phyloP scores from a whole-genome alignment of 2,113 vertebrate genomes.

The Muntiacus reevesi region DNA sequence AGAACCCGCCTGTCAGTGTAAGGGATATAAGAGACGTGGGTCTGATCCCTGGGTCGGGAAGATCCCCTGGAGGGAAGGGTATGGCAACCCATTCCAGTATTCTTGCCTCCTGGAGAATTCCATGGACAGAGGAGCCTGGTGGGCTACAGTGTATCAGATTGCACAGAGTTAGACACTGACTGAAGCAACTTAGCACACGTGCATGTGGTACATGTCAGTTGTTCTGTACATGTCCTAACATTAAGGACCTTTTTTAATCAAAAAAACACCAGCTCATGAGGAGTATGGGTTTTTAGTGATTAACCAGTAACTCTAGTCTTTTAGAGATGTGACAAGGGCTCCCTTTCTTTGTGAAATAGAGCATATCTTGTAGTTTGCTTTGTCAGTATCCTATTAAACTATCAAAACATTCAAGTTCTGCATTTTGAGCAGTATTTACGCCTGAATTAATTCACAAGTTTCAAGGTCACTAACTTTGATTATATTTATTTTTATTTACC shows the following conservation, averaged over 20 bases:
- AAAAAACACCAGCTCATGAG: neutral
- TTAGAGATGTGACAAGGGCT: neutral
- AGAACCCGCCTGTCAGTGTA: neutral
- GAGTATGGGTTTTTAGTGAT: slow-evolving; percentile 19
- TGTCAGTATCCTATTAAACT: slow-evolving; percentile 50
- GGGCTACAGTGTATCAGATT: neutral
- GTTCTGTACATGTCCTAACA: neutral
- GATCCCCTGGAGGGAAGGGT: neutral
- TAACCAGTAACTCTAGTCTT: slow-evolving; percentile 34
- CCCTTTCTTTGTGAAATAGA: slow-evolving; percentile 63
- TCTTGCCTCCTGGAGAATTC: neutral
- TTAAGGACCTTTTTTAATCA: neutral
- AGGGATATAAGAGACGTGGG: neutral
- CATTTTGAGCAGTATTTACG: slow-evolving; percentile 43
- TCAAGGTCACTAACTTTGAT: slow-evolving; percentile 55
- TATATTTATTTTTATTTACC: slow-evolving; percentile 41
- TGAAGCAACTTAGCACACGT: neutral
- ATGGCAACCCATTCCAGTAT: neutral
- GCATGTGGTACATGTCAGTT: neutral
- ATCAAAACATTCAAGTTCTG: slow-evolving; percentile 48
- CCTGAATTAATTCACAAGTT: slow-evolving; percentile 50
- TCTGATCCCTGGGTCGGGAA: neutral
- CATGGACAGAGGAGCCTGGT: neutral
- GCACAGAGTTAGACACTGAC: neutral
- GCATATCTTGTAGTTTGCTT: slow-evolving; percentile 51